Percentiles rank a stretch among this genome's conserved stretches.
Conservation (phyloP, 2,888 invertebrate genomes). For the Scaeva pyrastri region DNA sequence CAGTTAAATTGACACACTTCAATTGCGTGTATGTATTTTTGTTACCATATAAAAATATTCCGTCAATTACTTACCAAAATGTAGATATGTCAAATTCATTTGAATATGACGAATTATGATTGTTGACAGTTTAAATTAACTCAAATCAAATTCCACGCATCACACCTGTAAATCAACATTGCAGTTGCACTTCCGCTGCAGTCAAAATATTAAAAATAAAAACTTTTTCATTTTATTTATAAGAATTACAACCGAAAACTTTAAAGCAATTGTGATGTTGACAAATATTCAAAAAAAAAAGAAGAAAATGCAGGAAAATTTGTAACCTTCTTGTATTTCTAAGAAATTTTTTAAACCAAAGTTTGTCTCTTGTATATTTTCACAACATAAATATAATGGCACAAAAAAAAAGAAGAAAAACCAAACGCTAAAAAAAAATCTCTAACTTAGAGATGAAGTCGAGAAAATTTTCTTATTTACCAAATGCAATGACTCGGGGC, state of each 20-base stretch:
- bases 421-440: not conserved
- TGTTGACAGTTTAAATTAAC: too few relatives aligned
- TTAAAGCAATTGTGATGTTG: not conserved
- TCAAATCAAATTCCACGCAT: too few relatives aligned
- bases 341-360: slow-evolving; percentile 4
- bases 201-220: too few relatives aligned
- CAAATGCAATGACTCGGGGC: slow-evolving; percentile 74
- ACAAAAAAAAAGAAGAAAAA: not conserved
- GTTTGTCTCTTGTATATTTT: slow-evolving; percentile 47
- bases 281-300: not conserved
- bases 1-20: not conserved
- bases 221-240: not conserved
- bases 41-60: too few relatives aligned
- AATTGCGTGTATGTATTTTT: not conserved
- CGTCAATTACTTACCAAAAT: too few relatives aligned
- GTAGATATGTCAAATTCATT: too few relatives aligned
- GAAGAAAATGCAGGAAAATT: not conserved
- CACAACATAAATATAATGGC: not conserved
- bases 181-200: too few relatives aligned
- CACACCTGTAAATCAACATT: too few relatives aligned
- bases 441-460: slow-evolving; percentile 45
- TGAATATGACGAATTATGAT: too few relatives aligned
- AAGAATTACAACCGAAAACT: not conserved
- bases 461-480: slow-evolving; percentile 73
- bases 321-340: not conserved